Conservation (phyloP, 1,140 invertebrate genomes). For the Pygmarrhopalites habei region DNA sequence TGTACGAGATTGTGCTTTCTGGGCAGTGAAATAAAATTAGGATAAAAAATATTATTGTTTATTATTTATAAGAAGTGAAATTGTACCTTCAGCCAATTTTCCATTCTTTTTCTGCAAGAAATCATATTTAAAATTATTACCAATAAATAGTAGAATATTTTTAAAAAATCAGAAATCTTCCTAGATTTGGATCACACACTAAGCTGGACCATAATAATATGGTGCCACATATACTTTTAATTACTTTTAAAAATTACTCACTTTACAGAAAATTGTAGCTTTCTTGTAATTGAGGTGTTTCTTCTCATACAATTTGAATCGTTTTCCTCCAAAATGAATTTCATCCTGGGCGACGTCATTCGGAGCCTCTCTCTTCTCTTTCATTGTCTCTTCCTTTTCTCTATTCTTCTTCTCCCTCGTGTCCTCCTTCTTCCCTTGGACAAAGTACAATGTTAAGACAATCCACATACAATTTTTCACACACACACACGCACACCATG, state of each 20-base stretch:
- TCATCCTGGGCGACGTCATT: slow-evolving; percentile 5
- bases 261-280: slow-evolving; percentile 34
- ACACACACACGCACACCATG: too few relatives aligned
- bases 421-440: not conserved
- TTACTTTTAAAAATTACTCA: too few relatives aligned
- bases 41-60: too few relatives aligned
- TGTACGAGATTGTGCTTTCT: too few relatives aligned
- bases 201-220: too few relatives aligned
- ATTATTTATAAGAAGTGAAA: not conserved
- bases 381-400: slow-evolving; percentile 1
- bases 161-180: too few relatives aligned
- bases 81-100: slow-evolving; percentile 32
- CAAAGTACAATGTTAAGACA: not conserved
- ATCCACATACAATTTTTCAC: too few relatives aligned
- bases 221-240: too few relatives aligned
- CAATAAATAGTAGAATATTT: too few relatives aligned
- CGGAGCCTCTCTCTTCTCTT: not conserved
- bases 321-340: slow-evolving; percentile 18
- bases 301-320: slow-evolving; percentile 38
- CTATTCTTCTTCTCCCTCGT: slow-evolving; percentile 1
- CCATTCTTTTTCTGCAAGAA: slow-evolving; percentile 30
- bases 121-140: too few relatives aligned
- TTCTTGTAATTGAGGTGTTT: slow-evolving; percentile 30
- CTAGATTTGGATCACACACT: too few relatives aligned
- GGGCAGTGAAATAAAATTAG: not conserved